Base-by-base conservation (phyloP, 2,797 vertebrate genomes). In the Bovichtus diacanthus region DNA sequence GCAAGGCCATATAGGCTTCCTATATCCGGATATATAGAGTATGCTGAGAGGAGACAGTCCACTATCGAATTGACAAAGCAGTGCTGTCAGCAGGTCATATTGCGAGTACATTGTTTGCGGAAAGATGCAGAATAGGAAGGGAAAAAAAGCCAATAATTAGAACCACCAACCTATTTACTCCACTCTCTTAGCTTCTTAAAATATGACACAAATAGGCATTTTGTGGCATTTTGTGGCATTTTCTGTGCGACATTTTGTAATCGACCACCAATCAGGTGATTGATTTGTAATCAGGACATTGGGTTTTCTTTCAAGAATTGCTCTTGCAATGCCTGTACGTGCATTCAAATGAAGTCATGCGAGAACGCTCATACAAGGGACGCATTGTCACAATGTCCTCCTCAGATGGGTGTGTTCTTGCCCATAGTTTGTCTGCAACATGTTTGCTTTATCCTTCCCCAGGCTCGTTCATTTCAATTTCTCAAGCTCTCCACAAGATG, bases 1-100 rank as follows among this genome's bases (percentile, higher is more conserved):
- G 70, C 56, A 55, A 31, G 72, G 73, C 70, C 47, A 71, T 77
- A 80, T 75, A 81, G 66, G 70, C 73, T 82, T 71, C 78, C 59
- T 70, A 66, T 75, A 50, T 77, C 66, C 72, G 60, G 84, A 78
- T 56, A 10, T 60, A 51, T 54, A 50, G 78, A 80, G 80, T 50
- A 43, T 70, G 74, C 78, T 91, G 88, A 78, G 70, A 69, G 54
- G 68, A 84, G 72, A 76, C 25, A 2, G 44, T 55, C 39, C 47
- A 15, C 75, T 64, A 58, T 83, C 74, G 69, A 88, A 87, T 56
- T 29, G 80, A 59, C 56, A 82, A 89, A 84, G 66, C 64, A 29
- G 1, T 15, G 78, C 41, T 68, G 76, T 87, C 87, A 85, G 78
- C 84, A 80, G 69, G 44, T 81, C 39, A 19, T 36, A 23, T 16